A percentile compares a stretch with the other conserved stretches of the same genome.
Evolutionary conservation across 2,797 vertebrate species (phyloP).

Genomic region (Macroramphosus scolopax): DNA sequence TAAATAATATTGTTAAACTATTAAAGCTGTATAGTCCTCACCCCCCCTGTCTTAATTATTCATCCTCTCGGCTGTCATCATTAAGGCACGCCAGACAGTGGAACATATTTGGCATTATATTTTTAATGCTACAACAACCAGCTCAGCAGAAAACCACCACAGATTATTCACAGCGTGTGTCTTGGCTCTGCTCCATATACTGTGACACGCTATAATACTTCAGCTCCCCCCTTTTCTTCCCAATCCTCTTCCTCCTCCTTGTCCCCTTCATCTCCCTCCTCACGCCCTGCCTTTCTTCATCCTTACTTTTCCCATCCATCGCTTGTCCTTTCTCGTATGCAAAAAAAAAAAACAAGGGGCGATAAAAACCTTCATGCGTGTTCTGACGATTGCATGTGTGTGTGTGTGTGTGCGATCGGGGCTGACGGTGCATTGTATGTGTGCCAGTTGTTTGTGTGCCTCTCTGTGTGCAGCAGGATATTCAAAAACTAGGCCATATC

Average conservation of each 20-base stretch:
- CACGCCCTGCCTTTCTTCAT: conserved; percentile 19
- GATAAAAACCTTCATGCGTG: conserved; percentile 51
- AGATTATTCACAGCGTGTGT: conserved; percentile 70
- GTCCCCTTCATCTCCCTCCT: conserved; percentile 8
- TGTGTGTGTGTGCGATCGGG: conserved; percentile 18
- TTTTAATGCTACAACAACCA: conserved; percentile 70
- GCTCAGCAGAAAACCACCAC: conserved; percentile 66
- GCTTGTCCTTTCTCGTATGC: conserved; percentile 21
- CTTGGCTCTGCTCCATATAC: conserved; percentile 65
- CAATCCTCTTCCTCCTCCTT: conserved; percentile 17
- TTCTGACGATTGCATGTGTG: conserved; percentile 37
- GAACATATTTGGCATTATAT: conserved; percentile 67
- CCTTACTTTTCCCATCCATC: conserved; percentile 6
- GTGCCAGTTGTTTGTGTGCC: conserved; percentile 68
- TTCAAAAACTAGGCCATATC: conserved; percentile 79
- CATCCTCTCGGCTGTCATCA: conserved; percentile 57
- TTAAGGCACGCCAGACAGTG: conserved; percentile 64
- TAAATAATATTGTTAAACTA: conserved; percentile 37
- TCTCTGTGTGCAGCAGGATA: conserved; percentile 68
- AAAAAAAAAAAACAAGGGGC: conserved; percentile 42
- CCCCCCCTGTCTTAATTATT: conserved; percentile 65
- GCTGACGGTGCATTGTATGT: conserved; percentile 63
- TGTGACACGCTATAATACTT: conserved; percentile 68
- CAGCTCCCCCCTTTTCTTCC: conserved; percentile 20
- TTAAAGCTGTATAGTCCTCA: conserved; percentile 38